Evolutionary conservation across 1,140 invertebrate genomes (phyloP).

Genomic region (Lucilia cuprina): DNA sequence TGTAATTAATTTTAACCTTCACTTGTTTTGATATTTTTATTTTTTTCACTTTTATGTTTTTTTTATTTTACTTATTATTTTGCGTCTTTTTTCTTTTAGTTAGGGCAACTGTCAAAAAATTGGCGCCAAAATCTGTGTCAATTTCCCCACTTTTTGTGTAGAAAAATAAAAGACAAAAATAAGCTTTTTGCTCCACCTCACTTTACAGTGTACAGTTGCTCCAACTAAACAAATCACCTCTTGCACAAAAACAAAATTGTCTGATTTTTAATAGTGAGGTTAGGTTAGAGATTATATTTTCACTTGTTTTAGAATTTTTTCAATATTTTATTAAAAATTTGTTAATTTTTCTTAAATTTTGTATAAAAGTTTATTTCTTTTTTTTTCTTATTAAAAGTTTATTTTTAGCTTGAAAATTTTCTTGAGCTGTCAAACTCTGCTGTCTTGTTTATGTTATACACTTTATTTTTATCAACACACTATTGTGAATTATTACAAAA

Average conservation of each 20-base stretch:
- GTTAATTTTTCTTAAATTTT: not conserved
- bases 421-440: no score
- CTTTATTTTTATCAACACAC: no score
- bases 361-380: not conserved
- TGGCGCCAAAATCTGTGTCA: constrained; percentile 26
- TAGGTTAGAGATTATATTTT: not conserved
- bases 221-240: not conserved
- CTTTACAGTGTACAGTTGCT: constrained; percentile 8
- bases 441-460: no score
- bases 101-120: constrained; percentile 20
- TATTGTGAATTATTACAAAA: no score
- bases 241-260: not conserved
- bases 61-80: not conserved
- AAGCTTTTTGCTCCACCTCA: constrained; percentile 28
- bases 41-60: not conserved
- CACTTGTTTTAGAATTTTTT: not conserved
- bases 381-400: not conserved
- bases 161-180: not conserved
- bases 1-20: constrained; percentile 1
- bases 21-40: constrained; percentile 6
- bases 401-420: not conserved
- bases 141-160: constrained; percentile 24
- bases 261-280: not conserved
- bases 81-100: constrained; percentile 1
- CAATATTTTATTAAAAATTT: not conserved